Conservation (phyloP, 2,888 invertebrate genomes). For the Caenorhabditis sp. region DNA sequence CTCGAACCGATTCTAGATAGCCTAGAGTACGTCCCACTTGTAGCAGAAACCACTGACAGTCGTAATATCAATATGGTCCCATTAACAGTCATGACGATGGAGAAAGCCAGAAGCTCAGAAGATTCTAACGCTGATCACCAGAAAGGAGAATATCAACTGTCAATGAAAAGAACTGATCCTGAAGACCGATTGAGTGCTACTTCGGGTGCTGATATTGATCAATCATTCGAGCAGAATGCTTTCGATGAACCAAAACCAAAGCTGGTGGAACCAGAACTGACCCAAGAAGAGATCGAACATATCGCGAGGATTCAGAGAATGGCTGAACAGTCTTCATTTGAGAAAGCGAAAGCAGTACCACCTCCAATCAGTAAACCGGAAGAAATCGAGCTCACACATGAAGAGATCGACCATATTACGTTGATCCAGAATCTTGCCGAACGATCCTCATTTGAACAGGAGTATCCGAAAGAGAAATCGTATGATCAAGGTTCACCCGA, state of each 20-base stretch:
- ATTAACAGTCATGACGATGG: too few relatives aligned
- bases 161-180: not conserved
- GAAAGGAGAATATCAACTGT: too few relatives aligned
- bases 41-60: too few relatives aligned
- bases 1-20: not conserved
- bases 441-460: not conserved
- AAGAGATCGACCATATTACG: constrained; percentile 17
- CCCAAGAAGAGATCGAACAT: constrained; percentile 62
- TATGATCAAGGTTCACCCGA: too few relatives aligned
- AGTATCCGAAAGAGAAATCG: not conserved
- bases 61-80: too few relatives aligned
- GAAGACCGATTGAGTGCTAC: constrained; percentile 32
- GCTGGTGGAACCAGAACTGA: constrained; percentile 26
- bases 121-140: too few relatives aligned
- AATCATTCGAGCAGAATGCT: constrained; percentile 3
- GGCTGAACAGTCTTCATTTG: constrained; percentile 59
- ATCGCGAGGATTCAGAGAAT: constrained; percentile 43
- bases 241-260: not conserved
- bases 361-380: not conserved
- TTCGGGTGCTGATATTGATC: constrained; percentile 32
- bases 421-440: not conserved
- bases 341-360: not conserved
- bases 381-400: not conserved
- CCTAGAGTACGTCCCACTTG: not conserved
- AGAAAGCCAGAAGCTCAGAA: too few relatives aligned